A percentile compares a stretch with the other conserved stretches of the same genome.
phyloP scores from a whole-genome alignment of 1,140 invertebrate species.

The Camponotus vicinus region DNA sequence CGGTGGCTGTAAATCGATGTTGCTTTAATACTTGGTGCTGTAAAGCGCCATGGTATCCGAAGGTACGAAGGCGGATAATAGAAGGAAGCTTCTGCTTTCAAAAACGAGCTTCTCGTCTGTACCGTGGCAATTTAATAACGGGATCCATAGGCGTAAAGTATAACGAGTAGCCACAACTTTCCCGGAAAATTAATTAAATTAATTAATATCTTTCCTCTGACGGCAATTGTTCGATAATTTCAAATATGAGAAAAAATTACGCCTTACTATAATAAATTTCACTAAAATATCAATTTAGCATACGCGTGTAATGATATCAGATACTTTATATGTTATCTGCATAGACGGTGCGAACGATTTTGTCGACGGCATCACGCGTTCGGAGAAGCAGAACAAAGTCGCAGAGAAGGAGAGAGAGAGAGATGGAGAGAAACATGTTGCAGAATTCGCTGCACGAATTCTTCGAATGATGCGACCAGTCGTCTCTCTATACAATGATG shows the following conservation, averaged over 20 bases:
- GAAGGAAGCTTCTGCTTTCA: conserved; percentile 66
- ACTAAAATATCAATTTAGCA: not conserved
- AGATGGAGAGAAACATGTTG: not conserved
- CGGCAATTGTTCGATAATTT: not conserved
- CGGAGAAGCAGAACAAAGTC: conserved; percentile 15
- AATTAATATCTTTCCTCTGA: conserved; percentile 56
- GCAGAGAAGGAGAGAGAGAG: not conserved
- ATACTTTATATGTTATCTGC: not conserved
- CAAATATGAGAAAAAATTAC: not conserved
- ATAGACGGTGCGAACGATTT: conserved; percentile 2
- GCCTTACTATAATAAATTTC: not conserved
- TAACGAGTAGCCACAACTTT: conserved; percentile 45
- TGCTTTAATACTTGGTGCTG: conserved; percentile 71
- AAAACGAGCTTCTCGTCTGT: conserved; percentile 65
- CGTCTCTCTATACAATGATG: conserved; percentile 35
- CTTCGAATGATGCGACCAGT: conserved; percentile 37
- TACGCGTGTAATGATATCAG: not conserved
- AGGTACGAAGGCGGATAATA: conserved; percentile 69
- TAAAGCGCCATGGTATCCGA: conserved; percentile 64
- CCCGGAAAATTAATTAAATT: conserved; percentile 33
- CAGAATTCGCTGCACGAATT: conserved; percentile 34
- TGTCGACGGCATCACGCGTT: conserved; percentile 17
- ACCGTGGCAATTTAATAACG: conserved; percentile 69
- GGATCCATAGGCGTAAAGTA: conserved; percentile 63
- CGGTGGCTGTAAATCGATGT: conserved; percentile 72